A percentile compares a stretch with the other conserved stretches of the same genome.
Evolutionary conservation across 92 coral and sea anemone species (phyloP).

Genomic region (Nematostella vectensis): DNA sequence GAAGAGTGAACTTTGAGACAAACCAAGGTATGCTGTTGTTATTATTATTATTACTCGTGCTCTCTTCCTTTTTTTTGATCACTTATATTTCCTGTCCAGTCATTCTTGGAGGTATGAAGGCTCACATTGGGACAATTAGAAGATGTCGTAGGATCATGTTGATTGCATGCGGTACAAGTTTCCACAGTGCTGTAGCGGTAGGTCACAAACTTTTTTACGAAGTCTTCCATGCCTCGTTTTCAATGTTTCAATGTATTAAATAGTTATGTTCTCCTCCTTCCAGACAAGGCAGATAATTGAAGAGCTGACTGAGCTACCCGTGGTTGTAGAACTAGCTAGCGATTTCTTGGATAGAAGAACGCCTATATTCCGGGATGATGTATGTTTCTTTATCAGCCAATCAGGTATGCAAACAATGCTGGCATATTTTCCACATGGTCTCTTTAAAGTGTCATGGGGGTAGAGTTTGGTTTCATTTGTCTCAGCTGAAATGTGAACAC

Average conservation of each 20-base stretch:
- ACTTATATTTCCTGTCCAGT: constrained; percentile 27
- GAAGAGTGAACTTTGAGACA: constrained; percentile 76
- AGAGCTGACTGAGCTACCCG: constrained; percentile 91
- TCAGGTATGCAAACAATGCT: constrained; percentile 67
- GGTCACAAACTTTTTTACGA: too few species aligned
- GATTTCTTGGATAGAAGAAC: constrained; percentile 92
- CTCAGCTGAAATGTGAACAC: too few species aligned
- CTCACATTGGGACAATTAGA: constrained; percentile 76
- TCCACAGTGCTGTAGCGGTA: constrained; percentile 97
- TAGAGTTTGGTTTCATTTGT: too few species aligned
- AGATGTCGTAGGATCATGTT: constrained; percentile 88
- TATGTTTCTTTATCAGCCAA: constrained; percentile 94
- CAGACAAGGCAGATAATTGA: constrained; percentile 92
- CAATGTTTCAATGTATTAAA: too few species aligned
- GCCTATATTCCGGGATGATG: constrained; percentile 97
- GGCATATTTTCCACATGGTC: too few species aligned
- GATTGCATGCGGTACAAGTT: constrained; percentile 98
- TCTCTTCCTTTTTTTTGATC: neutral
- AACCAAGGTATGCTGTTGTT: constrained; percentile 63
- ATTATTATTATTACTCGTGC: neutral
- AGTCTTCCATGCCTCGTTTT: neutral
- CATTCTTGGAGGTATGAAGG: constrained; percentile 73
- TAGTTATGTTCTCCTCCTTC: too few species aligned
- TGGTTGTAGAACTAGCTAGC: constrained; percentile 92
- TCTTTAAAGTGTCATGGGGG: too few species aligned